Base-by-base conservation (phyloP, 2,888 invertebrate genomes). In the Hedya salicella region DNA sequence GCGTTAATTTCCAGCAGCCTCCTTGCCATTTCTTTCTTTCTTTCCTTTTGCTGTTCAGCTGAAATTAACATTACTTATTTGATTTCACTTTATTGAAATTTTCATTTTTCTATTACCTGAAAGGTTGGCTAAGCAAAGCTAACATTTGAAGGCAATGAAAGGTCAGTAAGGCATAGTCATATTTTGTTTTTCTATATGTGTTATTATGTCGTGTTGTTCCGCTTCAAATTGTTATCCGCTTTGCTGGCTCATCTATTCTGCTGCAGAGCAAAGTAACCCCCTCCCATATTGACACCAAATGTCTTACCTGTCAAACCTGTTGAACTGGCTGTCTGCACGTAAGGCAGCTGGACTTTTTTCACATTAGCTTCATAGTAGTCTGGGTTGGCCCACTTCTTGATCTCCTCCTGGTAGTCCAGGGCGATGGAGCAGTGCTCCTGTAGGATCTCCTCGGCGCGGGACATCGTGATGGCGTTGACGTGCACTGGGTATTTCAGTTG, bases 401-500 rank as follows among this genome's bases (percentile, higher is more conserved):
- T 93, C 79, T 97, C 96, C 48, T 95, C 95, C 71, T 94, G 94
- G 80, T 98, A 98, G 82, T 97, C 95, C 0, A 94, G 82, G 0
- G 98, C 95, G 68, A 98, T 93, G 52, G 94, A 93, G 71, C 96
- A 95, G 80, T 98, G 96, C 50, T 96, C 95, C 68, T 97, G 96
- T 1, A 98, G 89, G 32, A 98, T 89, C 81, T 97, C 97, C 93
- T 98, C 98, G 42, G 96, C 95, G 69, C 98, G 93, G 66, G 96
- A 97, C 72, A 96, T 94, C 0, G 97, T 97, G 69, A 98, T 96
- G 0, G 97, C 95, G 80, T 96, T 96, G 0, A 97, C 94, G 87
- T 98, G 98, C 0, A 96, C 96, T 0, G 98, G 98, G 86, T 98
- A 98, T 83, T 98, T 98, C 42, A 98, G 93, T 87, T 98, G 98